These are phyloP conservation scores for Diabrotica virgifera DNA, from an alignment of 1,140 invertebrate species.

Conservation along the genomic window DNA sequence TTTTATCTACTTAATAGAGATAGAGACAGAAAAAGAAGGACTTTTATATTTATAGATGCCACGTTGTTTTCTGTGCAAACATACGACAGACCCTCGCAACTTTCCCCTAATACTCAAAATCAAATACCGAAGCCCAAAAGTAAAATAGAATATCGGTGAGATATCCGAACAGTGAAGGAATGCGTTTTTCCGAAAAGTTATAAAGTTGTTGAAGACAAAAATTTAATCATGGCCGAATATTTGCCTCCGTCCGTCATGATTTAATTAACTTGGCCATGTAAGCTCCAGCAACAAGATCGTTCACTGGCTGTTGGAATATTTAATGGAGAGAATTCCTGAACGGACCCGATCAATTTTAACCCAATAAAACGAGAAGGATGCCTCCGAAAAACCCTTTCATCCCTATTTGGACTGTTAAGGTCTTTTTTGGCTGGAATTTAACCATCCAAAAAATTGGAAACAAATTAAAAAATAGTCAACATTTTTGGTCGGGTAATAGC, in stretches of 20 bases:
- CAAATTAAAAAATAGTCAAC: too few species aligned
- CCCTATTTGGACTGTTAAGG: neutral
- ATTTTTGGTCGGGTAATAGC: too few species aligned
- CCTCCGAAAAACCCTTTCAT: neutral
- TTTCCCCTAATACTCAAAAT: too few species aligned
- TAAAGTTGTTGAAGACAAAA: neutral
- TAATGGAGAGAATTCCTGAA: neutral
- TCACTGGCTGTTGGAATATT: neutral
- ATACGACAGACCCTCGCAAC: too few species aligned
- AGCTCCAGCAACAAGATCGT: neutral
- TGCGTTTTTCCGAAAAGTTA: neutral
- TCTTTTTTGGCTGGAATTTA: too few species aligned
- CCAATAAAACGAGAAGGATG: neutral
- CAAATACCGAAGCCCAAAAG: too few species aligned
- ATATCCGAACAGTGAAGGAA: neutral
- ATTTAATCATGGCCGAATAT: conserved; percentile 2
- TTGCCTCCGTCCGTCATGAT: neutral
- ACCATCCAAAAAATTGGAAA: too few species aligned
- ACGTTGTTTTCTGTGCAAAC: too few species aligned
- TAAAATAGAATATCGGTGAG: too few species aligned
- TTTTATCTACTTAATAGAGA: too few species aligned
- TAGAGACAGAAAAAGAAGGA: too few species aligned
- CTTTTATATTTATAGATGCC: too few species aligned
- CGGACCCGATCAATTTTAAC: neutral
- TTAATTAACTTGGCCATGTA: neutral